Conservation (phyloP, 1,140 invertebrate genomes). For the Lepidurus apus region DNA sequence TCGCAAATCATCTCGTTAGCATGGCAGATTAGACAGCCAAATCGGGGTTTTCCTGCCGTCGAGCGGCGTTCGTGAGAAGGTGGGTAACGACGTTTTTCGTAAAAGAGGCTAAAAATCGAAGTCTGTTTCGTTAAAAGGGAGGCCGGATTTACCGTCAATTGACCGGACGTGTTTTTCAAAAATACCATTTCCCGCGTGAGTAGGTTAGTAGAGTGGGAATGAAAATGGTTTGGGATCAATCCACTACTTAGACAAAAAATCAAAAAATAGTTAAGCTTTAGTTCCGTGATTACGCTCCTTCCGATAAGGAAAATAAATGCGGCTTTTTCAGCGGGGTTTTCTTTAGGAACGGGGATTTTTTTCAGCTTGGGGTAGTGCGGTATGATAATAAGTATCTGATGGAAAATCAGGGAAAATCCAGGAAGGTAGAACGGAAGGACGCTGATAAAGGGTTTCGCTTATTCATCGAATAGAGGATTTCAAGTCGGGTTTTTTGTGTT, state of each 20-base stretch:
- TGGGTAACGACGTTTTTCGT: not conserved
- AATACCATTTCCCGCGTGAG: not conserved
- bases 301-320: not conserved
- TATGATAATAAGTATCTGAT: not conserved
- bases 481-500: not conserved
- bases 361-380: not conserved
- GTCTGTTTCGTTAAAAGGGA: not conserved
- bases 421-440: not conserved
- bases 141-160: not conserved
- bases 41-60: too few relatives aligned
- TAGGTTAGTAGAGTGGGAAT: constrained; percentile 7
- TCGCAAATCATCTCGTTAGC: too few relatives aligned
- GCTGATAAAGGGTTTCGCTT: not conserved
- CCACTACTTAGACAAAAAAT: not conserved
- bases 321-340: not conserved
- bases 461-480: not conserved
- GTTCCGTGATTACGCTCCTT: not conserved
- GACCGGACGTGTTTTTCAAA: not conserved
- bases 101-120: not conserved
- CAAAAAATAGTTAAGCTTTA: not conserved
- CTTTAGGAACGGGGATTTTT: not conserved
- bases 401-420: not conserved
- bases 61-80: too few relatives aligned
- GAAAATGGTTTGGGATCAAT: not conserved
- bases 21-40: too few relatives aligned